Evolutionary conservation across 2,113 vertebrate genomes (phyloP), one percentile per base, ranked within the genome.

Genomic region (Paraplagusia blochii): DNA sequence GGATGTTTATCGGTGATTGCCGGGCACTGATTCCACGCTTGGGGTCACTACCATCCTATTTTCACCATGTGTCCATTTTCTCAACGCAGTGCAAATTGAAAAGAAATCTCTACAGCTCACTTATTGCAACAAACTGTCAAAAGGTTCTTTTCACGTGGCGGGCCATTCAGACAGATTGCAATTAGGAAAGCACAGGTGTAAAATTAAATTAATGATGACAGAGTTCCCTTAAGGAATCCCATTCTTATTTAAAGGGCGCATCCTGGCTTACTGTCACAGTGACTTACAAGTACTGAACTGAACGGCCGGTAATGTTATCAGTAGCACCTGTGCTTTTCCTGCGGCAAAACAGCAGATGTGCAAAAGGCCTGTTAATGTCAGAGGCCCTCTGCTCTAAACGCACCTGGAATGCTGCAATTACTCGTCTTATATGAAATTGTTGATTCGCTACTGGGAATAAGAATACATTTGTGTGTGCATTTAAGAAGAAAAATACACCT

Each of bases 1-100:
- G 53, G 54, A 80, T 68, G 63, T 74, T 81, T 81, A 85, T 83
- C 69, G 65, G 58, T 58, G 58, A 81, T 68, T 69, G 34, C 36
- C 44, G 54, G 39, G 48, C 53, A 51, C 34, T 43, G 58, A 65
- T 71, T 78, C 17, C 39, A 42, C 46, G 29, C 48, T n/a, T 29
- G 13, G 66, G 67, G 66, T 77, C 65, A 80, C 50, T 65, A 48
- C 62, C 69, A 64, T 45, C 47, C 46, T 40, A 33, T 52, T 53
- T 62, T 15, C 15, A 44, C 55, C 54, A 58, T 13, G 8, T 40
- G 29, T 62, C 43, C 64, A 44, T 64, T 53, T 53, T 53, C 45
- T 19, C 53, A 12, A 49, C 47, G 15, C 47, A 43, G 38, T 53
- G 18, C 48, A 56, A 51, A 74, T 43, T 69, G 42, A 65, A 63